These are phyloP conservation scores for Alexandromys oeconomus DNA, from an alignment of 2,797 vertebrate genomes.

Conservation along the genomic window DNA sequence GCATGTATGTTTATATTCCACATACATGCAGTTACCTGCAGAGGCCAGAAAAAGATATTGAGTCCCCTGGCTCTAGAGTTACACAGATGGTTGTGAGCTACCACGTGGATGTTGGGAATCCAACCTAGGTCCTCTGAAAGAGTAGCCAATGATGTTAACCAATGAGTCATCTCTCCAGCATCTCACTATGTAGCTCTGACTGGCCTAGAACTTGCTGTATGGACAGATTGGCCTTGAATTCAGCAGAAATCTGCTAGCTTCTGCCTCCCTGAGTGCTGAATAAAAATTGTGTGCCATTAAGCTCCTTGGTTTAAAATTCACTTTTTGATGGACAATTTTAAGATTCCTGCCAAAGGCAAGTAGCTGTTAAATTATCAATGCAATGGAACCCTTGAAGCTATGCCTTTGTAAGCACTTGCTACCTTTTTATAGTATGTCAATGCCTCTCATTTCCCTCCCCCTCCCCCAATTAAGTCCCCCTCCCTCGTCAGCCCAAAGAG, in stretches of 20 bases:
- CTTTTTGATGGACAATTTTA: constrained; percentile 40
- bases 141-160: neutral
- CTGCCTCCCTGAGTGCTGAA: neutral
- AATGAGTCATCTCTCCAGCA: neutral
- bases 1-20: neutral
- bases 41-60: neutral
- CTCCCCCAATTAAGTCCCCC: too few relatives aligned
- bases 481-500: too few relatives aligned
- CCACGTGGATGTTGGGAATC: too few relatives aligned
- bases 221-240: neutral
- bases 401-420: constrained; percentile 4
- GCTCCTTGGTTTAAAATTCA: neutral
- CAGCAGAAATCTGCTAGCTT: neutral
- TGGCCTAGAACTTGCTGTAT: neutral
- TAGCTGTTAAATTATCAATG: constrained; percentile 3
- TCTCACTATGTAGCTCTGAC: neutral
- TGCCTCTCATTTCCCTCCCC: too few relatives aligned
- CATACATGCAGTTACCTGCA: neutral
- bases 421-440: neutral
- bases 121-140: too few relatives aligned
- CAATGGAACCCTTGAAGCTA: neutral
- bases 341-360: constrained; percentile 40
- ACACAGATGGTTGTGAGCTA: neutral
- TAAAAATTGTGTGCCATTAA: neutral
- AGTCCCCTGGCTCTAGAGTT: neutral